Evolutionary conservation across 2,113 vertebrate species (phyloP), one percentile per base, ranked within the genome.

Genomic region (Alligator sinensis): DNA sequence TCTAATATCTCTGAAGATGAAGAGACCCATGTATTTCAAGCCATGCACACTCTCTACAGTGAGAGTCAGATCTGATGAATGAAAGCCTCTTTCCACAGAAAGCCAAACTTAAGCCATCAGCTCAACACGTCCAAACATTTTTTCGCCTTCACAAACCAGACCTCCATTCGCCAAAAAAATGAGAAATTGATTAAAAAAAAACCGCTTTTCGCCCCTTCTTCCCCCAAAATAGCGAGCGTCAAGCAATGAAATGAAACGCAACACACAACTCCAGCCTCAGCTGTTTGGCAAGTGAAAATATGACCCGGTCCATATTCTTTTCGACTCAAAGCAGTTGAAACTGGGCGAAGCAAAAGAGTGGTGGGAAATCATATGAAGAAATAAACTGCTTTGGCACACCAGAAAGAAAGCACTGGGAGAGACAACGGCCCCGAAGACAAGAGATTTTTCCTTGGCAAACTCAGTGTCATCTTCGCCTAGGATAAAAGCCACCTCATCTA

Each of bases 41-140:
- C 72, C 92, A 59, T 59, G 30, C 21, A 59, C 91, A 30, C 16
- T 2, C 88, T 64, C 88, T 5, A 3, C 75, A 54, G 64, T 0
- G 58, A 60, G 61, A 90, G 86, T 27, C 24, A 25, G 89, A 62
- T 6, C 68, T 11, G 11, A 11, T 38, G 84, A 2, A 8, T 75
- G 72, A 75, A 75, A 89, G 72, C 77, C 77, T 68, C 18, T 64
- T 57, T 80, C 61, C 66, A 80, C 77, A 61, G 84, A 91, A 66
- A 1, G 84, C 84, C 90, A 87, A 88, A 93, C 80, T 78, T 82
- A n/a, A 89, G 96, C 28, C 96, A 94, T 94, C 96, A 93, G 95
- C 89, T 92, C 90, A 6, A 87, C 82, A 90, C 88, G 58, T 75
- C 47, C 61, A 84, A 94, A 88, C 81, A 30, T 9, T 84, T 63